Evolutionary conservation across 2,797 vertebrate species (phyloP), one percentile per base, ranked within the genome.

Genomic region (Dryobates pubescens): DNA sequence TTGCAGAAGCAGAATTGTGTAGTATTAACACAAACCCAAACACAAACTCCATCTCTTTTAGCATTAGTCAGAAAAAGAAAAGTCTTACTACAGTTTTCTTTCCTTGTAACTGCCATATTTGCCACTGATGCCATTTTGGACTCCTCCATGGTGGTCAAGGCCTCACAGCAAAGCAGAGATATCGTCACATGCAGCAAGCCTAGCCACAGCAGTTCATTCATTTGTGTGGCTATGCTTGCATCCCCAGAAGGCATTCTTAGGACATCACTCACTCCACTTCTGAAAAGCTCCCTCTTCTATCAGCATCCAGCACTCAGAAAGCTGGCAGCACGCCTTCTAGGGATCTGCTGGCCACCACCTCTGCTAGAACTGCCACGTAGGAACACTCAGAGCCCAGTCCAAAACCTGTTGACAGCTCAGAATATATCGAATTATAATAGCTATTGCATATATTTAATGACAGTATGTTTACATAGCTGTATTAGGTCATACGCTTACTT

Each of bases 361-460:
- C 73, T 0, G 1, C 79, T 81, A 80, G 69, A 82, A 11, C 75
- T 78, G 78, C 84, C 82, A 24, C 1, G 0, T 27, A 75, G 70
- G 76, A 94, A 16, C 82, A 76, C 65, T n/a, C 80, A 79, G 54
- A 83, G 32, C 45, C 38, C 61, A 7, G 24, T 23, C 43, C 86
- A 82, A 81, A 89, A 65, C 51, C 53, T 86, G 89, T 36, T 82
- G 93, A 93, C 90, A 96, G 79, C 79, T 91, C 17, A 74, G 68
- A 86, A 82, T 83, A 58, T 73, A 78, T 76, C 2, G 16, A 83
- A 78, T 86, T 94, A 34, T 73, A 81, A 76, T 23, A 79, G 71
- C 85, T 82, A 82, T 79, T 82, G 24, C 69, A 92, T 68, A 17
- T 24, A 65, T 69, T 89, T 86, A 88, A 88, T 78, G 87, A 75